Evolutionary conservation across 2,113 vertebrate genomes (phyloP).

Genomic region (Sapajus apella): DNA sequence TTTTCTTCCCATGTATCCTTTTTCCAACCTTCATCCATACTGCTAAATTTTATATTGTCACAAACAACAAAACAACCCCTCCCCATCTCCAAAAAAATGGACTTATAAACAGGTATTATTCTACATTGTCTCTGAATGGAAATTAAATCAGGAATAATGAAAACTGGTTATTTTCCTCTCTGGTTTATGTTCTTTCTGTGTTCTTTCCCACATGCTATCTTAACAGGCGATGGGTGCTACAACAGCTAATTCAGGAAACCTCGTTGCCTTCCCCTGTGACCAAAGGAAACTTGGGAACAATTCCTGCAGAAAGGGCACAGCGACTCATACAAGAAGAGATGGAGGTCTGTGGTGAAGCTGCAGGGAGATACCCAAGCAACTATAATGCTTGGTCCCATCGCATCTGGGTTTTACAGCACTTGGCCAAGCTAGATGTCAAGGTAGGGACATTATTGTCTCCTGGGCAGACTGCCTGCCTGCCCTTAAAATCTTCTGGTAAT

Average conservation of each 20-base stretch:
- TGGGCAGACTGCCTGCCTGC: not conserved
- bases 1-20: not conserved
- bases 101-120: not conserved
- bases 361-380: slow-evolving; percentile 96
- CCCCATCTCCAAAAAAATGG: no score
- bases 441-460: slow-evolving; percentile 78
- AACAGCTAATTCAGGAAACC: slow-evolving; percentile 89
- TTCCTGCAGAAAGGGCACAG: slow-evolving; percentile 85
- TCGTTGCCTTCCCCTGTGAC: slow-evolving; percentile 79
- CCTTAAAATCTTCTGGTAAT: not conserved
- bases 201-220: slow-evolving; percentile 2
- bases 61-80: not conserved
- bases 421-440: slow-evolving; percentile 93
- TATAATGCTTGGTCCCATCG: slow-evolving; percentile 99
- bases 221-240: slow-evolving; percentile 95
- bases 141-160: slow-evolving; percentile 16
- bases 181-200: slow-evolving; percentile 49
- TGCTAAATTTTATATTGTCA: not conserved
- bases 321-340: slow-evolving; percentile 92
- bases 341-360: slow-evolving; percentile 94
- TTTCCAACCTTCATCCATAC: not conserved
- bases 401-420: slow-evolving; percentile 96
- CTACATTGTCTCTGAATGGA: not conserved
- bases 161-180: slow-evolving; percentile 19
- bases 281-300: slow-evolving; percentile 85